Evolutionary conservation across 2,113 vertebrate genomes (phyloP), one percentile per base, ranked within the genome.

Genomic region (Ahaetulla prasina): DNA sequence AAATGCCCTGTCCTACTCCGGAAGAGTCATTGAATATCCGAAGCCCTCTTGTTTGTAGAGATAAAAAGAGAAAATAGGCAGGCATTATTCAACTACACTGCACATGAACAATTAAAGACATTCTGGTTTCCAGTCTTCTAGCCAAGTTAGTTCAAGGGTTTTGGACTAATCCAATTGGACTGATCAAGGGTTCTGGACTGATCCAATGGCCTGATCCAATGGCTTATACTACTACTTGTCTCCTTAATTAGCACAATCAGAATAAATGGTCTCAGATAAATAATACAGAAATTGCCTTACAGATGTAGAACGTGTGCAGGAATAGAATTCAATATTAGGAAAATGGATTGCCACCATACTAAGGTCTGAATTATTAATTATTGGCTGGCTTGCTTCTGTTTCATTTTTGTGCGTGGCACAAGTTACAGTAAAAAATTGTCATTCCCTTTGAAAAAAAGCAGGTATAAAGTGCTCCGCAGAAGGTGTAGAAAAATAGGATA

Each of bases 391-490:
- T 4, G 63, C 63, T 43, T 52, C 43, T 27, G 43, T 18, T 90
- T 60, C 60, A 5, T 60, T 43, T 45, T 89, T 43, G 14, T 60
- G 45, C 20, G 4, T 60, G 43, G 74, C 87, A 74, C 49, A 20
- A 55, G 49, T 90, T 89, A 80, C 3, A 89, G 93, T 92, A 95
- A 93, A 95, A 80, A 88, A 92, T 91, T 92, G 22, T 90, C 91
- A 93, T 93, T 88, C 94, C 53, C 88, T 95, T 95, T 93, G 14
- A 90, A 95, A 55, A 53, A 93, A 94, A 95, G 92, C 85, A 95
- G 91, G 93, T 35, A 80, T 95, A 94, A 96, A 97, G 96, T 96
- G 95, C 94, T 92, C 91, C 57, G 89, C 92, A 95, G 55, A 95
- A 94, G 23, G 94, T 94, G 93, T 95, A 93, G 94, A 60, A 85